These are phyloP conservation scores for Malacoctenus gilli DNA, from an alignment of 2,797 vertebrate genomes.

Conservation along the genomic window DNA sequence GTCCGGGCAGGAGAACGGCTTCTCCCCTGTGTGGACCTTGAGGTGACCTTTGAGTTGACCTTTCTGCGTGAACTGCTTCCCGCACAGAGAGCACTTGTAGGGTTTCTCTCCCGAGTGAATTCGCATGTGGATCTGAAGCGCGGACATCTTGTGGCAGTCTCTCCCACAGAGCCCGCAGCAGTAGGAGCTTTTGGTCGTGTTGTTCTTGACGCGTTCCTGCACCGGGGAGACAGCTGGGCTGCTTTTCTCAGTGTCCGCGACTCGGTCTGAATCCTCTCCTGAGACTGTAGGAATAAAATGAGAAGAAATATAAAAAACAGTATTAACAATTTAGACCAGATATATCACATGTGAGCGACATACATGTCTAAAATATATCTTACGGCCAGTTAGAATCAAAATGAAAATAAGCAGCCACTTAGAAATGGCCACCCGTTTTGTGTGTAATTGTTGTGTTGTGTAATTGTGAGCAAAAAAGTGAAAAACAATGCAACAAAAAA, in stretches of 20 bases:
- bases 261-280: constrained; percentile 17
- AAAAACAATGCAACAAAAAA: no score
- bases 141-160: constrained; percentile 80
- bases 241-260: constrained; percentile 22
- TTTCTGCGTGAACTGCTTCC: constrained; percentile 79
- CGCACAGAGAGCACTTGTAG: constrained; percentile 82
- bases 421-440: no score
- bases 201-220: constrained; percentile 22
- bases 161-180: constrained; percentile 77
- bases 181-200: constrained; percentile 60
- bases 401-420: no score
- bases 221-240: constrained; percentile 17
- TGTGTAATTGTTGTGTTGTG: no score
- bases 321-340: no score
- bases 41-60: constrained; percentile 78
- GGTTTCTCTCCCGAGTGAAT: constrained; percentile 92
- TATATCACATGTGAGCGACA: no score
- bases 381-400: no score
- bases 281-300: constrained; percentile 46
- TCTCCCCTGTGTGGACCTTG: constrained; percentile 78
- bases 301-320: constrained; percentile 16
- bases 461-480: no score
- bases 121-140: constrained; percentile 78
- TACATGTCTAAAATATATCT: no score
- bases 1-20: constrained; percentile 73